phyloP scores from a whole-genome alignment of 2,888 invertebrate genomes.

The Loripinus fragilis region DNA sequence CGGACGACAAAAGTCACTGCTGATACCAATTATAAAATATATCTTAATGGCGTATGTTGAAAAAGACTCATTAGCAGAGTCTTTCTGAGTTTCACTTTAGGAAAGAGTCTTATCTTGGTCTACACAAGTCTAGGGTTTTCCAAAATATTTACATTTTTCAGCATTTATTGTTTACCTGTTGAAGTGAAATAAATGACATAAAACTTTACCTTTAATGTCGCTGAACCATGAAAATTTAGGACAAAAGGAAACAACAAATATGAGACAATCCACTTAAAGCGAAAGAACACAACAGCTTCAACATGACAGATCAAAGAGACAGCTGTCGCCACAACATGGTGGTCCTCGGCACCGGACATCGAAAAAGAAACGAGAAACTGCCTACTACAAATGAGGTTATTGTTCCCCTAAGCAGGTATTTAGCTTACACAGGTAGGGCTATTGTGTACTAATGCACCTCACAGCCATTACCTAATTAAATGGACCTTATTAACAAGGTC shows the following conservation, averaged over 20 bases:
- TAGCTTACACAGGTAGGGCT: not conserved
- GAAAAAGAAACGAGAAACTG: not conserved
- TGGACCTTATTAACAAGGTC: too few relatives aligned
- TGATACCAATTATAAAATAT: too few relatives aligned
- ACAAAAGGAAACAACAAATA: not conserved
- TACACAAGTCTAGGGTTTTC: too few relatives aligned
- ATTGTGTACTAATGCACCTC: not conserved
- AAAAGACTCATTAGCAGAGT: too few relatives aligned
- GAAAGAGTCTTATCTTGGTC: too few relatives aligned
- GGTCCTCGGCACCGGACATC: not conserved
- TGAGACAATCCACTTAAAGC: not conserved
- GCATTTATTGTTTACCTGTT: too few relatives aligned
- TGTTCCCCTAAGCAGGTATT: conserved; percentile 9
- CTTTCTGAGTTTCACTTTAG: too few relatives aligned
- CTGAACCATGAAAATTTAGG: not conserved
- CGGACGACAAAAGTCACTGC: too few relatives aligned
- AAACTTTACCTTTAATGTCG: not conserved
- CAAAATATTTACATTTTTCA: too few relatives aligned
- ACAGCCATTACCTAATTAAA: not conserved
- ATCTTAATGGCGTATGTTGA: too few relatives aligned
- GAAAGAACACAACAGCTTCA: not conserved
- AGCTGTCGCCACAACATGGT: not conserved
- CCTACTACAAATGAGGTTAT: not conserved
- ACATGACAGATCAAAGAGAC: conserved; percentile 1
- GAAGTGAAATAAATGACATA: not conserved